Evolutionary conservation across 2,888 invertebrate genomes (phyloP).

Genomic region (Listrodromus nycthemerus): DNA sequence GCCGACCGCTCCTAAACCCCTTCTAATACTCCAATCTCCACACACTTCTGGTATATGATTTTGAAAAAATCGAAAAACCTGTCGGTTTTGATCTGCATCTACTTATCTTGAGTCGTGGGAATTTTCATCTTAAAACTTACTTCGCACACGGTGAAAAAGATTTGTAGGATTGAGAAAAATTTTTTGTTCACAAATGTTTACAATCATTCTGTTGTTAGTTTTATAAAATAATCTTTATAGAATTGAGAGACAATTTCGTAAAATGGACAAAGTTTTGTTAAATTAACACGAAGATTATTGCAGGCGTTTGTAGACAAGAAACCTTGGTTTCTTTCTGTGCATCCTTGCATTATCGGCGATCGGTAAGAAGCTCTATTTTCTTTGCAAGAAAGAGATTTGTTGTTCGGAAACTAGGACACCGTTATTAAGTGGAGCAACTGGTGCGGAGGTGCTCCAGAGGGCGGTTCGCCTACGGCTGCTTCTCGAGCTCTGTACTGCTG

Average conservation of each 20-base stretch:
- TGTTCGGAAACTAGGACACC: not conserved
- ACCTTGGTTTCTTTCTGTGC: not conserved
- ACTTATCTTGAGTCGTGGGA: too few relatives aligned
- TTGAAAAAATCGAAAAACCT: not conserved
- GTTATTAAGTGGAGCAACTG: slow-evolving; percentile 5
- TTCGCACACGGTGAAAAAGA: too few relatives aligned
- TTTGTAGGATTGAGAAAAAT: too few relatives aligned
- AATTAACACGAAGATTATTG: too few relatives aligned
- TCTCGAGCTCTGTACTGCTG: not conserved
- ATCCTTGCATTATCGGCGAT: not conserved
- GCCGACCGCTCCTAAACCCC: not conserved
- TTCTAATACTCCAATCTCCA: not conserved
- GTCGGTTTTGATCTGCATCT: too few relatives aligned
- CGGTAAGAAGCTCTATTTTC: not conserved
- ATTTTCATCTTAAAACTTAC: too few relatives aligned
- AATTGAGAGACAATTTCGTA: too few relatives aligned
- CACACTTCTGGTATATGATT: not conserved
- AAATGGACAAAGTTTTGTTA: too few relatives aligned
- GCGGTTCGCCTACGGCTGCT: slow-evolving; percentile 13
- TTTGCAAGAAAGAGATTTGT: not conserved
- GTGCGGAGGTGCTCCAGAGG: slow-evolving; percentile 6
- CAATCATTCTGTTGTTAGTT: too few relatives aligned
- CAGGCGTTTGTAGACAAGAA: too few relatives aligned
- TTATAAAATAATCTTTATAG: too few relatives aligned
- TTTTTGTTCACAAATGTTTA: too few relatives aligned